Evolutionary conservation across 1,140 invertebrate species (phyloP).

Genomic region (Heliothis subflexa): DNA sequence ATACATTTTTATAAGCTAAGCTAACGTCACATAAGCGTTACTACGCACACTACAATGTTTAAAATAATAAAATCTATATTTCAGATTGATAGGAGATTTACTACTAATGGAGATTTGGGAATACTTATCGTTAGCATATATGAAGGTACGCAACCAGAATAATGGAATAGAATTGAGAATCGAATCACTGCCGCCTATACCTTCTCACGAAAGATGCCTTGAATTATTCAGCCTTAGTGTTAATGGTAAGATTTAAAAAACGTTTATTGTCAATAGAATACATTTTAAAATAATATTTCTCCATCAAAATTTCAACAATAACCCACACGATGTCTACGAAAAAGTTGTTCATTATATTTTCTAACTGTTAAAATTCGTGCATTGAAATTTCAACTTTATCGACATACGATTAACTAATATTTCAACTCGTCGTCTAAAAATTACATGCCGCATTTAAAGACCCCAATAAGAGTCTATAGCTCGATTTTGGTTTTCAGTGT

Average conservation of each 20-base stretch:
- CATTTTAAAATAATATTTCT: too few relatives aligned
- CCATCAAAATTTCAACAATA: too few relatives aligned
- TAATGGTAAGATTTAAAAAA: conserved; percentile 62
- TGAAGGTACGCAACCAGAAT: conserved; percentile 60
- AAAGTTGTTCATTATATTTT: too few relatives aligned
- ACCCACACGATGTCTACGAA: too few relatives aligned
- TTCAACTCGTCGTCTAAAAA: too few relatives aligned
- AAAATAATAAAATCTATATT: conserved; percentile 31
- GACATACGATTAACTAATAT: too few relatives aligned
- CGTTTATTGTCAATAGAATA: too few relatives aligned
- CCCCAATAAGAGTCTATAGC: too few relatives aligned
- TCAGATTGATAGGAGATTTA: conserved; percentile 73
- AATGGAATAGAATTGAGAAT: conserved; percentile 64
- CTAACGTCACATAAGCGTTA: too few relatives aligned
- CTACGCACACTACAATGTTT: not conserved
- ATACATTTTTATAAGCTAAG: too few relatives aligned
- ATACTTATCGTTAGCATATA: conserved; percentile 72
- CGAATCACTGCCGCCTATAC: conserved; percentile 66
- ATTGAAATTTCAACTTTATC: too few relatives aligned
- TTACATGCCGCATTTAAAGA: not conserved
- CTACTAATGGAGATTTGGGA: conserved; percentile 83
- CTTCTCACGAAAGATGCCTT: conserved; percentile 62
- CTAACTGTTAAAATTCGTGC: too few relatives aligned
- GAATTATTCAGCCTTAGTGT: conserved; percentile 73
- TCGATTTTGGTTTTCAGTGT: conserved; percentile 60